A percentile compares a stretch with the other conserved stretches of the same genome.
These are phyloP conservation scores for Sinopyrophorus schimmeli DNA, from an alignment of 2,888 invertebrate genomes.

Conservation along the genomic window DNA sequence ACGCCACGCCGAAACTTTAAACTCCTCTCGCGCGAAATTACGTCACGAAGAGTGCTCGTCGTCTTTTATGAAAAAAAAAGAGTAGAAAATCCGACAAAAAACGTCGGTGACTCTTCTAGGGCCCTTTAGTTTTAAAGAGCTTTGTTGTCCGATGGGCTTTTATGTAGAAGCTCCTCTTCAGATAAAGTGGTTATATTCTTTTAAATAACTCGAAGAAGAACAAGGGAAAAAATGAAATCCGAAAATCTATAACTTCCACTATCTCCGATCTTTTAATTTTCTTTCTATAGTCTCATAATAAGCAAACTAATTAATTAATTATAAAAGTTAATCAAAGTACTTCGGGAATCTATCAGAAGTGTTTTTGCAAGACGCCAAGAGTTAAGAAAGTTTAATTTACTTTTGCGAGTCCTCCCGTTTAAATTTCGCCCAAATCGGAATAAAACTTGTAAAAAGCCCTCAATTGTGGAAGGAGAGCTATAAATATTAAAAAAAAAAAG, in stretches of 20 bases:
- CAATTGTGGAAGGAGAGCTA: neutral
- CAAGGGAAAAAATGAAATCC: neutral
- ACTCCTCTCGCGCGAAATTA: too few species aligned
- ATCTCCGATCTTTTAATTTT: slow-evolving; percentile 6
- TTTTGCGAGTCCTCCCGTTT: too few species aligned
- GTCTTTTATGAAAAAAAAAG: too few species aligned
- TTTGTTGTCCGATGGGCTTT: slow-evolving; percentile 23
- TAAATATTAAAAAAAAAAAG: neutral
- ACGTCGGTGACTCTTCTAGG: slow-evolving; percentile 23
- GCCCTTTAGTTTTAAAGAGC: slow-evolving; percentile 20
- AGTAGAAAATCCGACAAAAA: slow-evolving; percentile 24
- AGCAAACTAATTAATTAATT: slow-evolving; percentile 14
- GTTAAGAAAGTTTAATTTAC: slow-evolving; percentile 3
- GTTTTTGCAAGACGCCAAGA: neutral
- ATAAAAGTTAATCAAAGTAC: slow-evolving; percentile 1
- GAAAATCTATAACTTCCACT: slow-evolving; percentile 9
- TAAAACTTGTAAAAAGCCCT: too few species aligned
- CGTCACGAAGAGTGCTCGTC: too few species aligned
- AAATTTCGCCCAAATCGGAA: too few species aligned
- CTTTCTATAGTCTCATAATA: neutral
- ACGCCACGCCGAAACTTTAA: too few species aligned
- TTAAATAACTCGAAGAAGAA: slow-evolving; percentile 5
- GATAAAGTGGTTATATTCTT: slow-evolving; percentile 25
- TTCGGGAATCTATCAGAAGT: neutral
- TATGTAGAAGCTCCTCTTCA: slow-evolving; percentile 18